A percentile compares a stretch with the other conserved stretches of the same genome.
phyloP scores from a whole-genome alignment of 2,113 vertebrate species.

The Oryzias javanicus region DNA sequence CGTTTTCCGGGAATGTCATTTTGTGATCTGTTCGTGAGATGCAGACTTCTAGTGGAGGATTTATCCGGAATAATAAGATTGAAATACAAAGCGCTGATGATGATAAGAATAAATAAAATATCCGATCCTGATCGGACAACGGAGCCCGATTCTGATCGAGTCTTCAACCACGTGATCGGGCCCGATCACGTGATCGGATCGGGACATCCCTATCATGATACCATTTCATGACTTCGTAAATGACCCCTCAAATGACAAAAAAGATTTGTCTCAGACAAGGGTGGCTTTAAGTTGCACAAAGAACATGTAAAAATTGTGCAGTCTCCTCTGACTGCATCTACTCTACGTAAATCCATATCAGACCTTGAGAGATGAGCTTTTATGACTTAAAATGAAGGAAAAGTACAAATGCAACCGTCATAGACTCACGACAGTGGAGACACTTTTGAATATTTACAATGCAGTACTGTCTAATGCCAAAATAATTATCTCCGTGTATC shows the following conservation, averaged over 20 bases:
- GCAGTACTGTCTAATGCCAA: constrained; percentile 3
- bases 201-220: no score
- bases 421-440: constrained; percentile 6
- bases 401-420: constrained; percentile 14
- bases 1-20: no score
- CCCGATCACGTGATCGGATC: no score
- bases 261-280: constrained; percentile 4
- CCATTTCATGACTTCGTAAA: constrained; percentile 14
- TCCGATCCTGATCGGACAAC: no score
- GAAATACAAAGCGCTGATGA: no score
- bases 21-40: no score
- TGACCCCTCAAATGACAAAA: constrained; percentile 9
- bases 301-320: not conserved
- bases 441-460: constrained; percentile 7
- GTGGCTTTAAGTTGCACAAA: not conserved
- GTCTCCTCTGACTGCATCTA: not conserved
- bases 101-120: no score
- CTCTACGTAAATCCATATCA: constrained; percentile 1
- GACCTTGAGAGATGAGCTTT: constrained; percentile 14
- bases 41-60: no score
- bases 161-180: no score
- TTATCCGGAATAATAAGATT: no score
- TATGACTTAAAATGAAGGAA: constrained; percentile 8
- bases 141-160: no score
- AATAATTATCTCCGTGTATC: not conserved